A percentile compares a stretch with the other conserved stretches of the same genome.
Conservation (phyloP, 30 jellyfish, hydroid and myxozoan genomes). For the Phacellophora camtschatica region DNA sequence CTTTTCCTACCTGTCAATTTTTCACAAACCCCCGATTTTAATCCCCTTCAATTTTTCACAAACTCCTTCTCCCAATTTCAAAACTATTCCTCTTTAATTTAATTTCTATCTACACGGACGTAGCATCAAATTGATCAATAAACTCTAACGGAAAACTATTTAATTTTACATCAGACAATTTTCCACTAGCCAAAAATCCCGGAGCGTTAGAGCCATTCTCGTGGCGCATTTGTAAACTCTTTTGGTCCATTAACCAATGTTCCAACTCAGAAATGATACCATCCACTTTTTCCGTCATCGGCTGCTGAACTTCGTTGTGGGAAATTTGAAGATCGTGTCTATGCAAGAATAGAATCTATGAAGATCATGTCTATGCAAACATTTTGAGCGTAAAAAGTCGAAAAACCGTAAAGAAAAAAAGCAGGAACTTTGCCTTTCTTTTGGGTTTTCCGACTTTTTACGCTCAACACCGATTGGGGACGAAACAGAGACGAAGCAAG, state of each 20-base stretch:
- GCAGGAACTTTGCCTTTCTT: no score
- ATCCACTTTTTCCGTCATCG: slow-evolving; percentile 74
- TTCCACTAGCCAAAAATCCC: slow-evolving; percentile 45
- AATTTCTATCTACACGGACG: slow-evolving; percentile 53
- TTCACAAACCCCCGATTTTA: no score
- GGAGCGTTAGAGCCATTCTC: slow-evolving; percentile 36
- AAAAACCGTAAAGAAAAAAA: no score
- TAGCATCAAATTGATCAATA: slow-evolving; percentile 86
- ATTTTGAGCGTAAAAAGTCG: no score
- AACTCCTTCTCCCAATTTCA: background rate
- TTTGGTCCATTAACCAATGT: slow-evolving; percentile 80
- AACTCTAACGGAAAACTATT: slow-evolving; percentile 72
- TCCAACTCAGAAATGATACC: slow-evolving; percentile 84
- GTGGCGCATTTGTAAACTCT: slow-evolving; percentile 7
- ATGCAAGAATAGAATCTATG: background rate
- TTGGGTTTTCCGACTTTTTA: no score
- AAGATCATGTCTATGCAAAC: no score
- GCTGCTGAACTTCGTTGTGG: slow-evolving; percentile 3
- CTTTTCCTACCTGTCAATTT: no score
- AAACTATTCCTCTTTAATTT: background rate
- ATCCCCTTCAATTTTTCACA: background rate
- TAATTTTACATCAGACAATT: slow-evolving; percentile 25
- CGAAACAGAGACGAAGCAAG: no score
- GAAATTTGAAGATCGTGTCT: background rate
- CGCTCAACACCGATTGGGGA: no score